phyloP scores from a whole-genome alignment of 2,888 invertebrate species.

The Ferrisia virgata region DNA sequence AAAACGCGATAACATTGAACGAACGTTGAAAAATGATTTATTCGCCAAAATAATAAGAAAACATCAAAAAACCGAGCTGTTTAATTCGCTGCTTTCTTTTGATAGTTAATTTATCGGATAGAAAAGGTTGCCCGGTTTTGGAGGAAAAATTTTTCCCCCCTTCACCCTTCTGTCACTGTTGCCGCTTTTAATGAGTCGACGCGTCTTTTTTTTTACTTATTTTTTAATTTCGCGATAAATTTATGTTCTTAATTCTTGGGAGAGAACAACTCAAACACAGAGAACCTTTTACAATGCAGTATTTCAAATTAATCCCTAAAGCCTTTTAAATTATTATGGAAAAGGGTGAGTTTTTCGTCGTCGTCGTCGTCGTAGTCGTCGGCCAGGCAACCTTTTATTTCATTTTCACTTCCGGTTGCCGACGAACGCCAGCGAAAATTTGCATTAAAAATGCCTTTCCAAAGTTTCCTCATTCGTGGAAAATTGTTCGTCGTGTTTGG shows the following conservation, averaged over 20 bases:
- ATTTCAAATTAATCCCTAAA: constrained; percentile 40
- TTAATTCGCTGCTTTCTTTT: neutral
- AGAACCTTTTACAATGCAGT: constrained; percentile 39
- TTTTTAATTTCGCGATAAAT: constrained; percentile 26
- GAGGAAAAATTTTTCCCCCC: neutral
- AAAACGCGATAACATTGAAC: neutral
- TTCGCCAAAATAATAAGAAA: neutral
- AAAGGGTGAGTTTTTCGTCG: constrained; percentile 15
- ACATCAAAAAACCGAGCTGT: neutral
- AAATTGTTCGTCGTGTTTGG: neutral
- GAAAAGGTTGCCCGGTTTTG: neutral
- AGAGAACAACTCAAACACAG: constrained; percentile 42
- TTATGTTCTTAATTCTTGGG: constrained; percentile 35
- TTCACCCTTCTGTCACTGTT: too few species aligned
- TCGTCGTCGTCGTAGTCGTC: too few species aligned
- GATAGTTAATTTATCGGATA: constrained; percentile 5
- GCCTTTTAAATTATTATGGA: constrained; percentile 41
- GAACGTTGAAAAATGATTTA: neutral
- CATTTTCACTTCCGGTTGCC: neutral
- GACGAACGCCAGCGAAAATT: neutral
- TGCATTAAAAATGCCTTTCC: neutral
- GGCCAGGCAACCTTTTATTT: neutral
- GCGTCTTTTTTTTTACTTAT: constrained; percentile 2
- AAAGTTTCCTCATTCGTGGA: neutral
- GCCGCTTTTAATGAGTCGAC: constrained; percentile 12